Evolutionary conservation across 2,797 vertebrate genomes (phyloP).

Genomic region (Limnodromus scolopaceus): DNA sequence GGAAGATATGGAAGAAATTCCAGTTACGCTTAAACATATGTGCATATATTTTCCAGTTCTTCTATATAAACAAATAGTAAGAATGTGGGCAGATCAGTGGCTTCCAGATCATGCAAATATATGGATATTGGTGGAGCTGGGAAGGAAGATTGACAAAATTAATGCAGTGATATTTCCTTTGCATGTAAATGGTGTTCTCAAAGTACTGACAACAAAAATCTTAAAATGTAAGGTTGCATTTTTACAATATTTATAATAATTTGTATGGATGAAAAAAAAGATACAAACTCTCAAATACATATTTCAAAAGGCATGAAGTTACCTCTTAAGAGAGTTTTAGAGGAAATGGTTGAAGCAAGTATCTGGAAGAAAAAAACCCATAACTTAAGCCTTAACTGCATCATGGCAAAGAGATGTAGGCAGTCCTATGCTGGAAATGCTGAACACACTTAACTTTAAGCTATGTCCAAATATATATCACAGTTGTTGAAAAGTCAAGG

Average conservation of each 20-base stretch:
- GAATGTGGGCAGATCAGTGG: conserved; percentile 26
- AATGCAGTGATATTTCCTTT: conserved; percentile 8
- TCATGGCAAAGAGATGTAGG: neutral
- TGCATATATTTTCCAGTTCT: conserved; percentile 21
- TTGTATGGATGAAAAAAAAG: neutral
- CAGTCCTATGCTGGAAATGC: neutral
- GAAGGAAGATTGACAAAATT: neutral
- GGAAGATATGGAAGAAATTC: conserved; percentile 26
- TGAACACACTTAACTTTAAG: neutral
- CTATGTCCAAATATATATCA: neutral
- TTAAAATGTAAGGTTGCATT: neutral
- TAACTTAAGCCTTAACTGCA: neutral
- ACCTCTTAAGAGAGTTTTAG: neutral
- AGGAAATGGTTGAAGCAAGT: neutral
- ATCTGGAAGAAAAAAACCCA: accelerated
- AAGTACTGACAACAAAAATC: neutral
- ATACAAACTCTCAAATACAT: neutral
- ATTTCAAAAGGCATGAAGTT: neutral
- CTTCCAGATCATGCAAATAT: conserved; percentile 43
- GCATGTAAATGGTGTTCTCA: conserved; percentile 13
- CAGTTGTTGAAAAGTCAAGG: neutral
- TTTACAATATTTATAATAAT: neutral
- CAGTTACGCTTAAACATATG: neutral
- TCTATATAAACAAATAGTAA: conserved; percentile 17
- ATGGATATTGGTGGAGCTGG: conserved; percentile 47